Percentiles rank a stretch among this genome's conserved stretches.
phyloP scores from a whole-genome alignment of 2,113 vertebrate genomes.

The Bos javanicus region DNA sequence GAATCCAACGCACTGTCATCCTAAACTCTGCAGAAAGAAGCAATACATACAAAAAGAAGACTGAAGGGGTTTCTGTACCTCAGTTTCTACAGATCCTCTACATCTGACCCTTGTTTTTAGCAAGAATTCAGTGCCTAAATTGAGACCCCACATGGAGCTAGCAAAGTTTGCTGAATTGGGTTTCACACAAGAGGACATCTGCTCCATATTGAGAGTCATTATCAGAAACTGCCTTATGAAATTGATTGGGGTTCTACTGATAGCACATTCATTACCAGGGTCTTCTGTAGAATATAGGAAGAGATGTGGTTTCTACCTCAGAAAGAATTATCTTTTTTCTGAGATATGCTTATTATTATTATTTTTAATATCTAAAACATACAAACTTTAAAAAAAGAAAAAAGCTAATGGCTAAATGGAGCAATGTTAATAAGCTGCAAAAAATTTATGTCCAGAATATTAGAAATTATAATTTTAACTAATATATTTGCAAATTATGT shows the following conservation, averaged over 20 bases:
- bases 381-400: not conserved
- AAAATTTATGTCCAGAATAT: not conserved
- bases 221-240: not conserved
- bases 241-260: not conserved
- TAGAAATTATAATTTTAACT: not conserved
- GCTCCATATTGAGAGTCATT: not conserved
- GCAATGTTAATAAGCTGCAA: not conserved
- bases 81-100: not conserved
- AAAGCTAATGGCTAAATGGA: not conserved
- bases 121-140: not conserved
- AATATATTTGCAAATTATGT: not conserved
- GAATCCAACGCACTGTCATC: not conserved
- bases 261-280: not conserved
- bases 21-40: not conserved
- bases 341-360: not conserved
- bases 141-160: not conserved
- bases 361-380: not conserved
- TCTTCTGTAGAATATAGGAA: not conserved
- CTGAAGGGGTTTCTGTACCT: not conserved
- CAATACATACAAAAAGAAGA: not conserved
- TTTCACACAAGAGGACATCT: not conserved
- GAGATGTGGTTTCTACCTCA: not conserved
- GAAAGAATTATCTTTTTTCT: not conserved
- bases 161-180: not conserved
- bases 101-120: not conserved